A percentile compares a stretch with the other conserved stretches of the same genome.
These are phyloP conservation scores for Adineta ricciae DNA, from an alignment of 2,888 invertebrate genomes.

Conservation along the genomic window DNA sequence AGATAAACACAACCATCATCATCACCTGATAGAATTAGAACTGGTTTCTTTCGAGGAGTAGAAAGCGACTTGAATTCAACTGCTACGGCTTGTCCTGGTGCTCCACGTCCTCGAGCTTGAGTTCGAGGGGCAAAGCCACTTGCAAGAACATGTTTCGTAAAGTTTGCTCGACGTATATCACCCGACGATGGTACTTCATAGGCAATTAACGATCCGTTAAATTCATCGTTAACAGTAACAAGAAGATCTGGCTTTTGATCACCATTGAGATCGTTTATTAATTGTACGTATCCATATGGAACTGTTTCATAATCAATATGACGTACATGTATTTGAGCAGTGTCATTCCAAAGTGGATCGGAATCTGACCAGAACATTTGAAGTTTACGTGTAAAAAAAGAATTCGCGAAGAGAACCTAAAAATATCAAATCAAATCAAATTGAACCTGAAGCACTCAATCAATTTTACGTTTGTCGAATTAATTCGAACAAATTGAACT, in stretches of 20 bases:
- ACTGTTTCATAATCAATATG: not conserved
- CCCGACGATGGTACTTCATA: slow-evolving; percentile 39
- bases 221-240: slow-evolving; percentile 39
- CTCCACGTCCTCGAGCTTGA: slow-evolving; percentile 20
- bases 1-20: slow-evolving; percentile 40
- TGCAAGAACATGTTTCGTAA: slow-evolving; percentile 37
- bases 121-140: slow-evolving; percentile 37
- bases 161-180: slow-evolving; percentile 37
- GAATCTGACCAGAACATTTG: slow-evolving; percentile 40
- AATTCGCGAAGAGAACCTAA: slow-evolving; percentile 38
- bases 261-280: slow-evolving; percentile 39
- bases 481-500: slow-evolving; percentile 36
- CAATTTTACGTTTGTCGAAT: not conserved
- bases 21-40: slow-evolving; percentile 41
- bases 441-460: too few relatives aligned
- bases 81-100: slow-evolving; percentile 22
- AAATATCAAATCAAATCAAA: not conserved
- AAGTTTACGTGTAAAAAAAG: slow-evolving; percentile 39
- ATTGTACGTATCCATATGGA: not conserved
- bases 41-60: slow-evolving; percentile 35
- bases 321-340: slow-evolving; percentile 35
- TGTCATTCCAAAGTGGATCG: slow-evolving; percentile 36
- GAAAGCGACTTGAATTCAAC: slow-evolving; percentile 26
- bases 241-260: slow-evolving; percentile 40
- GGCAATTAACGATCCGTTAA: slow-evolving; percentile 38